Conservation (phyloP, 2,113 vertebrate genomes). For the Donacobius atricapilla region DNA sequence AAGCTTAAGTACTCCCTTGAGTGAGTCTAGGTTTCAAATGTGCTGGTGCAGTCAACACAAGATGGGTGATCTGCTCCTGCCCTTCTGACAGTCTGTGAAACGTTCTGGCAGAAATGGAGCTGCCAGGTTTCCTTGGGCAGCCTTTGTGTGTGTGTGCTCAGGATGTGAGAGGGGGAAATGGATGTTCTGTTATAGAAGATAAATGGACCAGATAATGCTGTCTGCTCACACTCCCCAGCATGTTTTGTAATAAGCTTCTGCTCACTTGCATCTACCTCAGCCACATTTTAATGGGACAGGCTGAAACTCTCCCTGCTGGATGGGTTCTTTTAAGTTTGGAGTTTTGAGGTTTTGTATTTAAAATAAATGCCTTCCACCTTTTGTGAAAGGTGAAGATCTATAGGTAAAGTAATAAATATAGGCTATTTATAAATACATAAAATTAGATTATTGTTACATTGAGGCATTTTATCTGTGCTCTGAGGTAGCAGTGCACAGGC, state of each 20-base stretch:
- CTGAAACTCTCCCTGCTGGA: not conserved
- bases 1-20: not conserved
- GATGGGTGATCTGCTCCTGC: not conserved
- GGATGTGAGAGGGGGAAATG: not conserved
- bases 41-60: accelerated
- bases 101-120: not conserved
- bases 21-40: accelerated
- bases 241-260: not conserved
- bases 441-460: not conserved
- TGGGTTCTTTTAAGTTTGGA: not conserved
- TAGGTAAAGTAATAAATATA: not conserved
- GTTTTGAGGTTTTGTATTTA: not conserved
- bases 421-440: not conserved
- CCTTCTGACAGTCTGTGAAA: not conserved
- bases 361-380: not conserved
- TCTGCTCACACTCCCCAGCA: not conserved
- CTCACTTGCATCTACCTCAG: not conserved
- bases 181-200: not conserved
- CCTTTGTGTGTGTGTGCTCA: not conserved
- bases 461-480: not conserved
- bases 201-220: accelerated
- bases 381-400: not conserved
- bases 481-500: not conserved
- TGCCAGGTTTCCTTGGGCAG: not conserved
- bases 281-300: not conserved